Conservation (phyloP, 2,797 vertebrate genomes). For the Thaleichthys pacificus region DNA sequence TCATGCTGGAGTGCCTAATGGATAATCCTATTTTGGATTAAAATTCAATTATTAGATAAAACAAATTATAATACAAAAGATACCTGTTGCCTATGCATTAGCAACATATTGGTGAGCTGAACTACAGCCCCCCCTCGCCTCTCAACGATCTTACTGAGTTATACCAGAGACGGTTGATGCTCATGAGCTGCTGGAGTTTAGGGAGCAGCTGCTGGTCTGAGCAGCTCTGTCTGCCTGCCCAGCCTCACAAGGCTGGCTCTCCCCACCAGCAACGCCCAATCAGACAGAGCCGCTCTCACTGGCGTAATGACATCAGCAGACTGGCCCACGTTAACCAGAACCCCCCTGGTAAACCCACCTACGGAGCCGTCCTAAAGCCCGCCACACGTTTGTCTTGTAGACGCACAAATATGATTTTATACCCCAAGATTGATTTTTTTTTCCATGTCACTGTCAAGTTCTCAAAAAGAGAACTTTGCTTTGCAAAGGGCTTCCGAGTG, state of each 20-base stretch:
- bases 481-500: conserved; percentile 6
- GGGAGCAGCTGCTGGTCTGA: conserved; percentile 65
- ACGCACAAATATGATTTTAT: conserved; percentile 45
- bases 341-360: conserved; percentile 32
- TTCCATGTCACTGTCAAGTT: conserved; percentile 31
- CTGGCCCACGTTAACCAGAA: conserved; percentile 30
- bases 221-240: neutral
- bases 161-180: conserved; percentile 61
- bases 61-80: neutral
- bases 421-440: conserved; percentile 37
- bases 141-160: conserved; percentile 59
- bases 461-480: conserved; percentile 45
- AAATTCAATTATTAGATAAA: neutral
- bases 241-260: conserved; percentile 54
- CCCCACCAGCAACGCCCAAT: conserved; percentile 61
- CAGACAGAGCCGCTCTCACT: conserved; percentile 58
- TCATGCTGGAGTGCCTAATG: neutral
- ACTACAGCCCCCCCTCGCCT: conserved; percentile 6
- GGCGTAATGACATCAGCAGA: conserved; percentile 59
- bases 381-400: conserved; percentile 31
- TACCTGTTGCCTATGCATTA: conserved; percentile 20
- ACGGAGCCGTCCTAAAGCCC: conserved; percentile 38
- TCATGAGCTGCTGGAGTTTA: conserved; percentile 48
- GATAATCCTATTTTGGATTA: neutral
- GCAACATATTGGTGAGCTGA: conserved; percentile 4